Evolutionary conservation across 2,888 invertebrate genomes (phyloP).

Genomic region (Eupelmus urozonus): DNA sequence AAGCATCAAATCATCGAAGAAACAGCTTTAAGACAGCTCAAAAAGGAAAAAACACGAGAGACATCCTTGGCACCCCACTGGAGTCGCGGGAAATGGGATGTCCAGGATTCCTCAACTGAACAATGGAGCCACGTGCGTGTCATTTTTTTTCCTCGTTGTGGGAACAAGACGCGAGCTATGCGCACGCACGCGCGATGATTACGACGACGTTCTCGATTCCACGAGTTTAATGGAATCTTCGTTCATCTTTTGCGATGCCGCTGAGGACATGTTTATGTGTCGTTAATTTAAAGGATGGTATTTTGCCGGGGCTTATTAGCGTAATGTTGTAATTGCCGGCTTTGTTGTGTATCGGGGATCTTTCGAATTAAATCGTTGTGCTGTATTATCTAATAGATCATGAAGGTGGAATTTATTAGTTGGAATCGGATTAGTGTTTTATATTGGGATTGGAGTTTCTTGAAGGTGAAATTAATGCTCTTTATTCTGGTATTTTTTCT

Average conservation of each 20-base stretch:
- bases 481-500: no score
- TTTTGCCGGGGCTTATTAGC: not conserved
- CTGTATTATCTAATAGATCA: not conserved
- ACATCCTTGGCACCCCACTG: slow-evolving; percentile 4
- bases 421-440: no score
- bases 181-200: not conserved
- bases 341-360: no score
- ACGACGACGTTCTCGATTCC: slow-evolving; percentile 19
- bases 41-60: not conserved
- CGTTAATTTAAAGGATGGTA: not conserved
- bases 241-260: not conserved
- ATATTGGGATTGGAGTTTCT: no score
- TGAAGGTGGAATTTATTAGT: no score
- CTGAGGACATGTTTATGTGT: not conserved
- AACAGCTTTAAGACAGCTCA: no score
- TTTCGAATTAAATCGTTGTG: not conserved
- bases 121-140: slow-evolving; percentile 29
- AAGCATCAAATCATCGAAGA: no score
- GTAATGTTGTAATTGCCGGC: not conserved
- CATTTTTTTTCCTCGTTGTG: slow-evolving; percentile 17
- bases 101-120: slow-evolving; percentile 15
- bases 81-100: slow-evolving; percentile 25
- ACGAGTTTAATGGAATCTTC: not conserved
- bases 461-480: no score
- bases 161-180: not conserved